Conservation (phyloP, 2,888 invertebrate genomes). For the Acanthosepion pharaonis region DNA sequence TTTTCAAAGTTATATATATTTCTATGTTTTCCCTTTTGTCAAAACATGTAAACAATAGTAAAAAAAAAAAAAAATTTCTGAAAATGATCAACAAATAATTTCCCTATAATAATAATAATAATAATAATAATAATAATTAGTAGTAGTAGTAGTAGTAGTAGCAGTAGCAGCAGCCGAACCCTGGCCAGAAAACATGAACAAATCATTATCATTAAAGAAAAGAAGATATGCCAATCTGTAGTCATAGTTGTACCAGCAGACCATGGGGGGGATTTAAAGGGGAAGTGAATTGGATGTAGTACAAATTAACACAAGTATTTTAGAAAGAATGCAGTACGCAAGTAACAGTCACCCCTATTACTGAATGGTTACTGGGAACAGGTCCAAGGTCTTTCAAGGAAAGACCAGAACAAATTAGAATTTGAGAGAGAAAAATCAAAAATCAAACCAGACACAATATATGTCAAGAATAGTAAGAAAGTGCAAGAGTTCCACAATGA, state of each 20-base stretch:
- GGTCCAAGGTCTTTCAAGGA: too few relatives aligned
- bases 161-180: background rate
- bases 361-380: too few relatives aligned
- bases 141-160: background rate
- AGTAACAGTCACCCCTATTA: too few relatives aligned
- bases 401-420: too few relatives aligned
- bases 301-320: too few relatives aligned
- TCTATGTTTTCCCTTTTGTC: background rate
- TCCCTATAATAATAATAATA: background rate
- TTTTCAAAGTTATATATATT: background rate
- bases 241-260: background rate
- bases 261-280: background rate
- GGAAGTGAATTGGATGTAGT: too few relatives aligned
- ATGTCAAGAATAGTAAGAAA: background rate
- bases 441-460: background rate
- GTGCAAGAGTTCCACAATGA: background rate
- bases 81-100: background rate
- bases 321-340: too few relatives aligned
- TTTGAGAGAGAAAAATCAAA: background rate
- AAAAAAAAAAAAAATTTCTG: background rate
- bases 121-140: background rate
- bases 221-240: background rate
- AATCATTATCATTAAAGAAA: background rate
- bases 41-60: constrained; percentile 6
- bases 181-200: constrained; percentile 18